Conservation (phyloP, 2,888 invertebrate species). For the Macrosoma leucophasiata region DNA sequence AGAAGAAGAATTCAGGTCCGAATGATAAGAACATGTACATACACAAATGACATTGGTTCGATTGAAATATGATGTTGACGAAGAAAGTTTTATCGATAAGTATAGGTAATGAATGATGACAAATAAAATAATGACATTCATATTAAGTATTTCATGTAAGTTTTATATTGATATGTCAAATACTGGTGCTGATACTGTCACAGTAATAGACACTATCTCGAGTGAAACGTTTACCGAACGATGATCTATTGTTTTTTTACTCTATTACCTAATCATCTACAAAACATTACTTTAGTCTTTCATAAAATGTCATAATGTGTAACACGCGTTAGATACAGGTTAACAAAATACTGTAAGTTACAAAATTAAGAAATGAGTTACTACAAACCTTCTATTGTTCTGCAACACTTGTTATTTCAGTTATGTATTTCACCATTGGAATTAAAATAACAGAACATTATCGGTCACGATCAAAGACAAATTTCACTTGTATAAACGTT, state of each 20-base stretch:
- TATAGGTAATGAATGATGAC: no score
- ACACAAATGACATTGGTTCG: no score
- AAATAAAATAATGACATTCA: no score
- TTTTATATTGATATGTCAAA: no score
- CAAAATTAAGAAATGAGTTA: slow-evolving; percentile 4
- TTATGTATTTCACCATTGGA: slow-evolving; percentile 35
- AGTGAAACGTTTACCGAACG: slow-evolving; percentile 5
- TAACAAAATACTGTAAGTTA: slow-evolving; percentile 1
- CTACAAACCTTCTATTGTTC: slow-evolving; percentile 29
- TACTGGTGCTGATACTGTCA: no score
- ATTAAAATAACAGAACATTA: slow-evolving; percentile 54
- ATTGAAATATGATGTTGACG: no score
- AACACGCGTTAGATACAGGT: slow-evolving; percentile 10
- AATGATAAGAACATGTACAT: no score
- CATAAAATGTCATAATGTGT: slow-evolving; percentile 11
- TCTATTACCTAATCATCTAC: slow-evolving; percentile 11
- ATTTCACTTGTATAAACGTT: slow-evolving; percentile 42
- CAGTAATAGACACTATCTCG: not conserved
- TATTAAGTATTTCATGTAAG: no score
- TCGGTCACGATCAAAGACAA: slow-evolving; percentile 38
- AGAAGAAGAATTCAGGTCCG: no score
- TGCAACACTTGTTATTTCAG: slow-evolving; percentile 24
- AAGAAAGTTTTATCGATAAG: no score
- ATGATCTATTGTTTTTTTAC: not conserved
- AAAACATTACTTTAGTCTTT: slow-evolving; percentile 11